Percentiles rank a stretch among this genome's conserved stretches.
These are phyloP conservation scores for Brachynemurus nebulosus DNA, from an alignment of 2,888 invertebrate species.

Conservation along the genomic window DNA sequence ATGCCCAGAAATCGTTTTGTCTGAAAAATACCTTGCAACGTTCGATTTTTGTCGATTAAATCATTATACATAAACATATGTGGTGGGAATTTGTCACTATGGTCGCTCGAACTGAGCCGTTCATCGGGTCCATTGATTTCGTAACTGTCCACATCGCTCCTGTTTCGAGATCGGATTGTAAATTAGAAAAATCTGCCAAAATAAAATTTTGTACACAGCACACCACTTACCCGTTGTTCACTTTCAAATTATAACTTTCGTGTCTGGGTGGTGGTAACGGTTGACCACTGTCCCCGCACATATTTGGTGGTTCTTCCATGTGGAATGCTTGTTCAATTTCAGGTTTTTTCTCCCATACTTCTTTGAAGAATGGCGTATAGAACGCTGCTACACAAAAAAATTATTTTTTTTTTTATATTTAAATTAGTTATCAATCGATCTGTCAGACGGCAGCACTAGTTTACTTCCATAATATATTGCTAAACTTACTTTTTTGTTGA, in stretches of 20 bases:
- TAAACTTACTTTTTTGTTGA: conserved; percentile 63
- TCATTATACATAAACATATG: conserved; percentile 49
- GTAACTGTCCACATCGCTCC: conserved; percentile 51
- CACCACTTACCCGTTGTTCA: conserved; percentile 37
- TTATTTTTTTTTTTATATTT: too few relatives aligned
- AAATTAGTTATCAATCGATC: background rate
- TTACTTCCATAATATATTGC: too few relatives aligned
- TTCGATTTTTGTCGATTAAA: conserved; percentile 30
- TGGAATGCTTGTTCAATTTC: conserved; percentile 89
- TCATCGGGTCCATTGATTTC: conserved; percentile 45
- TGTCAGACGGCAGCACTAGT: too few relatives aligned
- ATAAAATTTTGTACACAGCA: background rate
- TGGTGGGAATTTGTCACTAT: conserved; percentile 47
- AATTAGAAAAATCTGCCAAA: too few relatives aligned
- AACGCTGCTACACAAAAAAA: conserved; percentile 57
- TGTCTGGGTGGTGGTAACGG: conserved; percentile 57
- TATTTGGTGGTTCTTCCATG: conserved; percentile 57
- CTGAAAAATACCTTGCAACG: conserved; percentile 38
- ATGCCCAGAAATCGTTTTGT: too few relatives aligned
- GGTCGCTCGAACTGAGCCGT: conserved; percentile 46
- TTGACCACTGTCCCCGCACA: conserved; percentile 49
- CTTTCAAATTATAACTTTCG: conserved; percentile 63
- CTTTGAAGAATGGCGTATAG: conserved; percentile 91
- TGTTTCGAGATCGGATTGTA: too few relatives aligned
- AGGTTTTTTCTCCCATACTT: conserved; percentile 90